Base-by-base conservation (phyloP, 2,888 invertebrate genomes). In the Coleophora flavipennella region DNA sequence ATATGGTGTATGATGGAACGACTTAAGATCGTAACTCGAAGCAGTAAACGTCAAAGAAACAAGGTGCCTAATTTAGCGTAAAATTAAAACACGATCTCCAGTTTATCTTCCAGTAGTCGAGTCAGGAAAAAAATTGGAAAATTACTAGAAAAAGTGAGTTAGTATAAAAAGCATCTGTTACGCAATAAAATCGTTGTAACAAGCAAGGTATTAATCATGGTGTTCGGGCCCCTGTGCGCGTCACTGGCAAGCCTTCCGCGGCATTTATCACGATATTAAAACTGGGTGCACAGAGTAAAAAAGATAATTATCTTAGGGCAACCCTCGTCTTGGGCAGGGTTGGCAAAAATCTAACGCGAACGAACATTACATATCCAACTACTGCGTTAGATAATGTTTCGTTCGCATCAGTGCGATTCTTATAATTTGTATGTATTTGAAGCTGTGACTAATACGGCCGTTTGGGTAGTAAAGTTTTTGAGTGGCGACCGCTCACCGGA, bases 181-280 rank as follows among this genome's bases (percentile, higher is more conserved):
- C 72, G 58, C 66, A 70, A 72, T 71, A 70, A 69, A 67, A 67
- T 51, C 62, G 57, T 62, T 57, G 59, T 62, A 66, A 69, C 72
- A 71, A 74, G 69, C 64, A 62, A 64, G 60, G 62, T 69, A 74
- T 74, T 73, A 74, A 74, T 74, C 74, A 73, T 62, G 66, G 50
- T 46, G 43, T 53, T 46, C 49, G 59, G 59, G 61, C 62, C 72
- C 74, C 73, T 62, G 72, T 68, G 65, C 74, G 77, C 81, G 80
- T 81, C 81, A 81, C 52, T 66, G 71, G 63, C 80, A 79, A 81
- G 75, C 83, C 80, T 81, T 80, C 69, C 81, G 75, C 78, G 64
- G 81, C 83, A 78, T 83, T 83, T 81, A 80, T 80, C 83, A 70
- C 73, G 76, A 73, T 81, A 83, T 83, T 81, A 83, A 78, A 75